Percentiles rank a stretch among this genome's conserved stretches.
Conservation (phyloP, 2,888 invertebrate species). For the Tipula helvola region DNA sequence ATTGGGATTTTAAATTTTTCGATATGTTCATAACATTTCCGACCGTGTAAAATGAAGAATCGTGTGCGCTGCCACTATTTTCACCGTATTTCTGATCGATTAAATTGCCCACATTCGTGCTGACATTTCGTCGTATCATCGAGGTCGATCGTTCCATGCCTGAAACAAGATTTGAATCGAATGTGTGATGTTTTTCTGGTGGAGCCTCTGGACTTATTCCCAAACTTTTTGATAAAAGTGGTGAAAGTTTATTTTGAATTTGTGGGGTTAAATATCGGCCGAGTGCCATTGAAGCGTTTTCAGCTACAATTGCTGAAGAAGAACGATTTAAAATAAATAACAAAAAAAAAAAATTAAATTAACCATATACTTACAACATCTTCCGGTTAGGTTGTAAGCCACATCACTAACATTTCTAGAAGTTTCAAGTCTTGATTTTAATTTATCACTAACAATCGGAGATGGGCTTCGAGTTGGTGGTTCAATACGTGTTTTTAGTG, state of each 20-base stretch:
- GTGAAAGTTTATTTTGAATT: slow-evolving; percentile 49
- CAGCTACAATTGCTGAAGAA: slow-evolving; percentile 41
- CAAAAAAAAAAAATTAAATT: not conserved
- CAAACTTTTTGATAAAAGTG: slow-evolving; percentile 42
- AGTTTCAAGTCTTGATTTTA: slow-evolving; percentile 44
- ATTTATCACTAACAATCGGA: slow-evolving; percentile 38
- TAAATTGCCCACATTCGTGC: slow-evolving; percentile 60
- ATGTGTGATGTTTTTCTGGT: slow-evolving; percentile 45
- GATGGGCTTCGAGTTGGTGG: slow-evolving; percentile 31
- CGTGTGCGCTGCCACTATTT: slow-evolving; percentile 50
- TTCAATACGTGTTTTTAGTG: slow-evolving; percentile 43
- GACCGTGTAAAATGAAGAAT: slow-evolving; percentile 51
- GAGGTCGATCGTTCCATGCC: slow-evolving; percentile 58
- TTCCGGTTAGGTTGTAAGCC: slow-evolving; percentile 56
- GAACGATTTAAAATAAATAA: not conserved
- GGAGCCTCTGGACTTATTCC: slow-evolving; percentile 42
- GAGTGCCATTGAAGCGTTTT: slow-evolving; percentile 52
- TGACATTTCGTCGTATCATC: slow-evolving; percentile 47
- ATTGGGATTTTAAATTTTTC: slow-evolving; percentile 50
- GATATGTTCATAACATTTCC: slow-evolving; percentile 56
- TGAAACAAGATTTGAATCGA: slow-evolving; percentile 28
- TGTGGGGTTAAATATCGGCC: slow-evolving; percentile 57
- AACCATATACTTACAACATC: slow-evolving; percentile 19
- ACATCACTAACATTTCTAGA: slow-evolving; percentile 53
- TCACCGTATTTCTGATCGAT: slow-evolving; percentile 61